phyloP scores from a whole-genome alignment of 2,797 vertebrate genomes.

The Hydrophis major region DNA sequence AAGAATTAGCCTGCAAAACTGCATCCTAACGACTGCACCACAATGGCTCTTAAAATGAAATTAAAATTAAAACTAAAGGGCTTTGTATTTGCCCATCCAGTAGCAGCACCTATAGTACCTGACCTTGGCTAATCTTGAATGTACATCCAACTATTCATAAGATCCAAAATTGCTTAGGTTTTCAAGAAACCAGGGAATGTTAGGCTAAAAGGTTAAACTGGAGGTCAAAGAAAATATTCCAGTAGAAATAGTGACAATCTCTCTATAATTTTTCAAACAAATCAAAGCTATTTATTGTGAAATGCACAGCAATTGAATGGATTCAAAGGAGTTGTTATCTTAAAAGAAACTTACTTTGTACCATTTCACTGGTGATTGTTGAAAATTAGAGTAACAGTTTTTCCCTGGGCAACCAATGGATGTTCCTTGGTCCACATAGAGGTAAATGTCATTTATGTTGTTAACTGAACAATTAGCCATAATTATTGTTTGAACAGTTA shows the following conservation, averaged over 20 bases:
- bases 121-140: neutral
- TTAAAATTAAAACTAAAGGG: neutral
- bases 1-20: too few relatives aligned
- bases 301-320: neutral
- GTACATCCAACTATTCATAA: neutral
- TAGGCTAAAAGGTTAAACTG: neutral
- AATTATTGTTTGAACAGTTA: conserved; percentile 64
- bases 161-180: neutral
- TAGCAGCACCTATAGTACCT: neutral
- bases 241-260: neutral
- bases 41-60: neutral
- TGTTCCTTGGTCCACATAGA: conserved; percentile 50
- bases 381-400: conserved; percentile 52
- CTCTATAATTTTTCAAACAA: neutral
- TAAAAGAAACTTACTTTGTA: conserved; percentile 65
- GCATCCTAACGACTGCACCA: neutral
- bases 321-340: neutral
- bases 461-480: conserved; percentile 50
- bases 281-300: neutral
- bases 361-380: conserved; percentile 68
- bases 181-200: neutral
- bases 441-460: conserved; percentile 6
- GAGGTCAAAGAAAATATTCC: neutral
- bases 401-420: conserved; percentile 72
- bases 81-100: neutral